Conservation (phyloP, 2,797 vertebrate genomes). For the Phylloscopus collybita region DNA sequence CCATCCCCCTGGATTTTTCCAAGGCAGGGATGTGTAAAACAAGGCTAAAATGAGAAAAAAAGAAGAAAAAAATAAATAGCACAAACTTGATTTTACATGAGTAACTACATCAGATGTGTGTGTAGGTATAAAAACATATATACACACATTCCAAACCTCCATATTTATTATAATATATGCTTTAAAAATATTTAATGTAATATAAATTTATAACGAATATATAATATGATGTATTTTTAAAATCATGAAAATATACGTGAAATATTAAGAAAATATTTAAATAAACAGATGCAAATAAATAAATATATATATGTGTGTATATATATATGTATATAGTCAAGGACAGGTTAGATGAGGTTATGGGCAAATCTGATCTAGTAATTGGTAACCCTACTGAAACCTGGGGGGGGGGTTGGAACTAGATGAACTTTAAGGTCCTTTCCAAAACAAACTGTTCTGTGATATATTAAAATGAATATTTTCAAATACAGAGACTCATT, state of each 20-base stretch:
- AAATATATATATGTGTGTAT: neutral
- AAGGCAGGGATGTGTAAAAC: neutral
- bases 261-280: neutral
- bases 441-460: neutral
- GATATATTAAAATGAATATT: neutral
- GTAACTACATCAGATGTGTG: neutral
- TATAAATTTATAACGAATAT: too few relatives aligned
- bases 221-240: neutral
- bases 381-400: neutral
- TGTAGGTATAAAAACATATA: neutral
- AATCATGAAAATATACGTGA: too few relatives aligned
- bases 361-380: neutral
- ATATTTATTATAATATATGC: neutral
- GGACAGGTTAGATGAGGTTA: neutral
- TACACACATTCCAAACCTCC: fast-evolving
- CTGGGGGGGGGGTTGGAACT: fast-evolving
- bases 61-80: neutral
- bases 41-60: neutral
- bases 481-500: neutral
- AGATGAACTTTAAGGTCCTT: neutral
- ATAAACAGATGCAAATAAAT: neutral
- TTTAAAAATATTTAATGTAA: neutral
- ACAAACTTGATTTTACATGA: neutral
- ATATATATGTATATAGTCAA: neutral
- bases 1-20: neutral